These are phyloP conservation scores for Hippocampus zosterae DNA, from an alignment of 2,113 vertebrate species.

Conservation along the genomic window DNA sequence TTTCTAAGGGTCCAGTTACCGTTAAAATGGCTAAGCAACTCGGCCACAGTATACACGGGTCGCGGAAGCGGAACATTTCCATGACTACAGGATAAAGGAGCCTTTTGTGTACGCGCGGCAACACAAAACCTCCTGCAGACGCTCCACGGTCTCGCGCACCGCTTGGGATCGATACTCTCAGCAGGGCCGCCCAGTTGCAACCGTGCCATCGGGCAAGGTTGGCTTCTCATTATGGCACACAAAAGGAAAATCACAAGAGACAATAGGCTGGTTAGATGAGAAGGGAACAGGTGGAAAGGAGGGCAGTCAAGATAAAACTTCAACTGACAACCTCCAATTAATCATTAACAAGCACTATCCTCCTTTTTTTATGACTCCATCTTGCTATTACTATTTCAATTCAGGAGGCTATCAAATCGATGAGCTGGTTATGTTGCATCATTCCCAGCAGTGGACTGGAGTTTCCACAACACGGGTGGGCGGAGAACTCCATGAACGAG, in stretches of 20 bases:
- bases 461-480: conserved; percentile 20
- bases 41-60: background rate
- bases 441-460: background rate
- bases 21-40: background rate
- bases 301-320: conserved; percentile 1
- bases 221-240: conserved; percentile 33
- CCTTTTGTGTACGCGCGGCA: conserved; percentile 23
- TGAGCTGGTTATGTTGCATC: conserved; percentile 34
- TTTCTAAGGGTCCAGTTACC: background rate
- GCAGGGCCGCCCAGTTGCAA: conserved; percentile 50
- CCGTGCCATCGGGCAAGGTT: conserved; percentile 39
- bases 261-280: conserved; percentile 14
- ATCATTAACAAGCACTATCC: conserved; percentile 34
- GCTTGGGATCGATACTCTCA: conserved; percentile 58
- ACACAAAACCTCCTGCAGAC: conserved; percentile 60
- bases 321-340: background rate
- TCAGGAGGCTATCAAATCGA: conserved; percentile 29
- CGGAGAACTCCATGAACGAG: background rate
- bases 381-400: conserved; percentile 29
- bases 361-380: conserved; percentile 37
- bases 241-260: conserved; percentile 17
- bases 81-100: background rate
- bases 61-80: background rate
- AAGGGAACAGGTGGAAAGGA: background rate
- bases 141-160: conserved; percentile 63